A percentile compares a stretch with the other conserved stretches of the same genome.
Evolutionary conservation across 2,797 vertebrate genomes (phyloP).

Genomic region (Nannoperca obscura): DNA sequence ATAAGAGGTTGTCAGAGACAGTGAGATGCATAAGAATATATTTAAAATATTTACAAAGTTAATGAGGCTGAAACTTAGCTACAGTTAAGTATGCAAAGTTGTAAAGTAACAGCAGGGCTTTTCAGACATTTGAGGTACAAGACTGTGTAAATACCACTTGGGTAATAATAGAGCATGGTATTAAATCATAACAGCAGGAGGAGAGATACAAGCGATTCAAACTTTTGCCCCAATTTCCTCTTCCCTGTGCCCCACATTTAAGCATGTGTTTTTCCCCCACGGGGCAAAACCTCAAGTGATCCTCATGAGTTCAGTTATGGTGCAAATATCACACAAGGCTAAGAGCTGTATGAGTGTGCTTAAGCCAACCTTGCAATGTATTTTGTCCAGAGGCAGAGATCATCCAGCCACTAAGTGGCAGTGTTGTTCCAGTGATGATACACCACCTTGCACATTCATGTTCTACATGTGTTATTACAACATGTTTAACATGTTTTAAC

Average conservation of each 20-base stretch:
- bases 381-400: constrained; percentile 44
- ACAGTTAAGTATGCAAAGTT: constrained; percentile 22
- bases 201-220: constrained; percentile 33
- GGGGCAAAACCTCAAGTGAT: constrained; percentile 47
- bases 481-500: constrained; percentile 61
- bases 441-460: constrained; percentile 32
- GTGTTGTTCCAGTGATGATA: constrained; percentile 80
- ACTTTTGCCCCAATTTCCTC: constrained; percentile 24
- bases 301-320: constrained; percentile 58
- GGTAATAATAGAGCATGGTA: constrained; percentile 43
- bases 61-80: constrained; percentile 38
- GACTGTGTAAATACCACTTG: constrained; percentile 47
- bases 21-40: constrained; percentile 22
- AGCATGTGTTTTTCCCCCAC: constrained; percentile 24
- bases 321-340: constrained; percentile 57
- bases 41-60: constrained; percentile 35
- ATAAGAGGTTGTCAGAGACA: constrained; percentile 20
- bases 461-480: constrained; percentile 67
- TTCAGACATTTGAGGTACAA: constrained; percentile 15
- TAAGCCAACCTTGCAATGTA: constrained; percentile 7
- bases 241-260: constrained; percentile 41
- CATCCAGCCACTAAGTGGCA: constrained; percentile 83
- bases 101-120: constrained; percentile 20
- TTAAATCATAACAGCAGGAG: constrained; percentile 41
- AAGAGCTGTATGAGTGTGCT: constrained; percentile 39